phyloP scores from a whole-genome alignment of 2,113 vertebrate genomes.

The Ramphastos sulfuratus region DNA sequence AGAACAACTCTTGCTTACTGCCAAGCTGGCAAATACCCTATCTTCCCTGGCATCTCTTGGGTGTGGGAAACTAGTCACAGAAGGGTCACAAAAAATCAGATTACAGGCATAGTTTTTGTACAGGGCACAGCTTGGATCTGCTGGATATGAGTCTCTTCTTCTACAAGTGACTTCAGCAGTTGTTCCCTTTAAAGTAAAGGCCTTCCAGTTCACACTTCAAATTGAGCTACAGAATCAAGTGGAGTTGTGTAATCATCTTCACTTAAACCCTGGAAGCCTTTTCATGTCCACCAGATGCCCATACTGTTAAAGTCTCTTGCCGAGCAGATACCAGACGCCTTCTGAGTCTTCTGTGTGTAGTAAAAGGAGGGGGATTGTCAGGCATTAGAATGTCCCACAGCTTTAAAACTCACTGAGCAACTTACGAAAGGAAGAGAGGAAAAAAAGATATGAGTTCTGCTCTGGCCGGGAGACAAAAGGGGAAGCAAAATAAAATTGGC shows the following conservation, averaged over 20 bases:
- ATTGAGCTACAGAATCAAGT: neutral
- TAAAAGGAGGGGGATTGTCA: neutral
- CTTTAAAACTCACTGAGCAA: neutral
- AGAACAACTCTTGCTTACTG: slow-evolving; percentile 16
- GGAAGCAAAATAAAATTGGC: neutral
- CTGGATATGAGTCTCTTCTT: neutral
- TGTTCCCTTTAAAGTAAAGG: neutral
- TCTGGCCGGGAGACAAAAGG: neutral
- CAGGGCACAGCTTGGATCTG: neutral
- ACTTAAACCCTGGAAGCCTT: neutral
- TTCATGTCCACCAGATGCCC: neutral
- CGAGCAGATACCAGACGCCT: neutral
- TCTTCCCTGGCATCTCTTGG: slow-evolving; percentile 11
- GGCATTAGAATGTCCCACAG: neutral
- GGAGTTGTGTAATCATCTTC: neutral
- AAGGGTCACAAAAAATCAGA: neutral
- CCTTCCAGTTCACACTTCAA: neutral
- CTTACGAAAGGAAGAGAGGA: neutral
- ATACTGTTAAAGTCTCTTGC: neutral
- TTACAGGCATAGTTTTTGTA: neutral
- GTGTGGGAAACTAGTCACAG: slow-evolving; percentile 23
- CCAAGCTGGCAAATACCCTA: slow-evolving; percentile 24
- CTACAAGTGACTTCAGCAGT: neutral
- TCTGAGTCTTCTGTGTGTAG: neutral
- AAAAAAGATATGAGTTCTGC: neutral